phyloP scores from a whole-genome alignment of 2,113 vertebrate genomes.

The Burhinus oedicnemus region DNA sequence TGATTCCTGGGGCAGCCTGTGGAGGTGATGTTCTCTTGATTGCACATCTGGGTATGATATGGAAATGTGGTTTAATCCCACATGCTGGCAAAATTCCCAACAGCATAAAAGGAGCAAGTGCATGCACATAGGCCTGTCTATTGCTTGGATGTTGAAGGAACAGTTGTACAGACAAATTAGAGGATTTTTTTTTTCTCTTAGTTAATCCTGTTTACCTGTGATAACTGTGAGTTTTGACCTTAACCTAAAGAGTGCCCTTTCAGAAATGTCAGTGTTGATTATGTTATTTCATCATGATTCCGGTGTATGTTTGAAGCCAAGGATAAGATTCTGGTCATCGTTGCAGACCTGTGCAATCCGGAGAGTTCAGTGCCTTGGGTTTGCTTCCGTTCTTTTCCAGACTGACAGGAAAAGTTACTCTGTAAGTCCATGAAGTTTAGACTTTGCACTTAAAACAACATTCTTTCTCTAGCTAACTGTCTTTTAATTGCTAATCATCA shows the following conservation, averaged over 20 bases:
- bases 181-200: not conserved
- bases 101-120: constrained; percentile 15
- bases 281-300: not conserved
- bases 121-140: not conserved
- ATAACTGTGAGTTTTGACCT: not conserved
- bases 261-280: not conserved
- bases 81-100: not conserved
- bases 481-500: not conserved
- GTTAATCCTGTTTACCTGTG: not conserved
- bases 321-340: not conserved
- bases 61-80: not conserved
- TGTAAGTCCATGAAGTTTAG: not conserved
- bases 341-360: not conserved
- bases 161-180: not conserved
- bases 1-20: not conserved
- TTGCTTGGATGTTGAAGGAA: not conserved
- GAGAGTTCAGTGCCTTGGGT: not conserved
- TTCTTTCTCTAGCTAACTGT: not conserved
- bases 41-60: not conserved
- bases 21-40: constrained; percentile 16
- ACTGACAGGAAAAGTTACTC: not conserved
- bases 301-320: not conserved
- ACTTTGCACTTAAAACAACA: not conserved
- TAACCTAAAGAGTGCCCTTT: not conserved
- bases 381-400: not conserved